Evolutionary conservation across 2,113 vertebrate species (phyloP), one percentile per base, ranked within the genome.

Genomic region (Amblyornis subalaris): DNA sequence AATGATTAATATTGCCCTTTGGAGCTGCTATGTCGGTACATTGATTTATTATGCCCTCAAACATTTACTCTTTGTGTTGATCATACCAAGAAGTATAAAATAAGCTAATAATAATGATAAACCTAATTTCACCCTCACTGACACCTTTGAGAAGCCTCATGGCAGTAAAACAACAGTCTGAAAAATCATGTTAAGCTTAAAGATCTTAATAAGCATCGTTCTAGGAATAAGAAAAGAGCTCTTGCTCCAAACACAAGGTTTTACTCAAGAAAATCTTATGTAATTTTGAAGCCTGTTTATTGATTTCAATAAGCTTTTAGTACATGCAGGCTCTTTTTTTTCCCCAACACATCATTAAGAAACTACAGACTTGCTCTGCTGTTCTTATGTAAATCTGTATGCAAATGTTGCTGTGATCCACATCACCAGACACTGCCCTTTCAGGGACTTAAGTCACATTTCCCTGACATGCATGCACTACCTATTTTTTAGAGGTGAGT

Each of bases 381-480:
- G 10, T 79, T 90, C 22, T 86, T 3, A n/a, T 35, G 28, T 62
- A 66, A 73, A 84, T 50, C 8, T 28, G 2, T n/a, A 29, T 44
- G 40, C 16, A 77, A 65, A 45, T 45, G 2, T n/a, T 60, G 5
- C 24, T 64, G 8, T 69, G 50, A n/a, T 40, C 9, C 58, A 69
- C 20, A 76, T 35, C 16, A 47, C 14, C 66, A 79, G 67, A n/a
- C 35, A 4, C 5, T 38, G 12, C 10, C 66, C 48, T 78, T 60
- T 20, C 45, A 53, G 11, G 4, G 12, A 4, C 38, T 58, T 44
- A 38, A 67, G 12, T 5, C 16, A 13, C 1, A 0, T 40, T 75
- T 88, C 35, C 18, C 71, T 65, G 53, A 9, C 9, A 31, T n/a
- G 7, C 7, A 21, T 12, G 12, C 7, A 58, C 14, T 26, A 8